Conservation (phyloP, 2,888 invertebrate species). For the Hartigia nigra region DNA sequence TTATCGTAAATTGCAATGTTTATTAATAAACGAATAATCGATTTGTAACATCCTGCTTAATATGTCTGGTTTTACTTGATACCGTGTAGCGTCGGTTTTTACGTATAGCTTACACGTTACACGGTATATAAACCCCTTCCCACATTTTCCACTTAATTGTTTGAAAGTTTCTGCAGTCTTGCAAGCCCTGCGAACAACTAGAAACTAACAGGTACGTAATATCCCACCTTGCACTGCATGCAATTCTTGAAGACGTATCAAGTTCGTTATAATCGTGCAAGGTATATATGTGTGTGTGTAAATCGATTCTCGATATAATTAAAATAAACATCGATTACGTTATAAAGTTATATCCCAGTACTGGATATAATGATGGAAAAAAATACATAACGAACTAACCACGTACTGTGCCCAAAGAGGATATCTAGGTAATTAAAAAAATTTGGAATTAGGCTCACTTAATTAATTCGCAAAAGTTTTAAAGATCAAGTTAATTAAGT, state of each 20-base stretch:
- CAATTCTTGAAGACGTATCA: not conserved
- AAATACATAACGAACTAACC: not conserved
- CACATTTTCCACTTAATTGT: not conserved
- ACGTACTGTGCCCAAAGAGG: not conserved
- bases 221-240: not conserved
- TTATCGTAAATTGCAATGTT: constrained; percentile 49
- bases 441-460: not conserved
- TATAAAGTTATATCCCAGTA: not conserved
- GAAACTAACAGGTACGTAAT: not conserved
- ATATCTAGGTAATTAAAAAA: not conserved
- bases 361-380: not conserved
- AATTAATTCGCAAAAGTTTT: not conserved
- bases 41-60: constrained; percentile 33
- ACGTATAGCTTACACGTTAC: not conserved
- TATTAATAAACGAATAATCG: constrained; percentile 53
- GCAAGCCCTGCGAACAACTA: not conserved
- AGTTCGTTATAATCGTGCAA: not conserved
- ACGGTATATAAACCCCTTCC: not conserved
- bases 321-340: not conserved
- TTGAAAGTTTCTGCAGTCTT: not conserved
- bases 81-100: not conserved
- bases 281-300: not conserved
- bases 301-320: not conserved
- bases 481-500: not conserved
- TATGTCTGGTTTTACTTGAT: not conserved